Evolutionary conservation across 1,140 invertebrate species (phyloP), one percentile per base, ranked within the genome.

Genomic region (Bombus ignitus): DNA sequence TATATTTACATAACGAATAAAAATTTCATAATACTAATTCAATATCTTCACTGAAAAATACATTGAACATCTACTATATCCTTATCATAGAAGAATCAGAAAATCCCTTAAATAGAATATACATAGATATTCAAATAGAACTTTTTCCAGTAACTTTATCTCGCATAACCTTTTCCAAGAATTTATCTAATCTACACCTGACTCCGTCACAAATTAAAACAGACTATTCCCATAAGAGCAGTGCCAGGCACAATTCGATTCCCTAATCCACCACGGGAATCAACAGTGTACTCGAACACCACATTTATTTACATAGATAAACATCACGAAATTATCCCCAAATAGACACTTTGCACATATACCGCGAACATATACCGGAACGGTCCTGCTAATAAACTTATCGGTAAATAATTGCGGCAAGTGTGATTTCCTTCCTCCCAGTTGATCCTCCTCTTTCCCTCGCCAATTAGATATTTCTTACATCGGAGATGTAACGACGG

Each of bases 291-390:
- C 35, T 37, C 35, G 37, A 68, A 68, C 66, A 25, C 22, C 35
- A 68, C 66, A 68, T 68, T 68, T 68, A 68, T 68, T 68, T 68
- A 68, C 66, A 68, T 68, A 37, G 66, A 68, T 68, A 68, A 68
- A 68, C 35, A 68, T 37, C 66, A 25, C 32, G 66, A 22, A 68
- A 68, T 68, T 68, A 68, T 37, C 35, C 66, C 32, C 66, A 37
- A 68, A 68, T 68, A 68, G 66, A 68, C 66, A 68, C 65, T 66
- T 32, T 32, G 32, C 35, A 22, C 66, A 68, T 66, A 9, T 32
- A 66, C n/a, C 32, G 10, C 18, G 66, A 10, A 37, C 18, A 18
- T 35, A 18, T 35, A 22, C 18, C 35, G 32, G 66, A 68, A 37
- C 32, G 1, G 32, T 35, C 25, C 32, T 18, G 32, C 37, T 22